Percentiles rank a stretch among this genome's conserved stretches.
Conservation (phyloP, 2,113 vertebrate species). For the Protobothrops flavoviridis region DNA sequence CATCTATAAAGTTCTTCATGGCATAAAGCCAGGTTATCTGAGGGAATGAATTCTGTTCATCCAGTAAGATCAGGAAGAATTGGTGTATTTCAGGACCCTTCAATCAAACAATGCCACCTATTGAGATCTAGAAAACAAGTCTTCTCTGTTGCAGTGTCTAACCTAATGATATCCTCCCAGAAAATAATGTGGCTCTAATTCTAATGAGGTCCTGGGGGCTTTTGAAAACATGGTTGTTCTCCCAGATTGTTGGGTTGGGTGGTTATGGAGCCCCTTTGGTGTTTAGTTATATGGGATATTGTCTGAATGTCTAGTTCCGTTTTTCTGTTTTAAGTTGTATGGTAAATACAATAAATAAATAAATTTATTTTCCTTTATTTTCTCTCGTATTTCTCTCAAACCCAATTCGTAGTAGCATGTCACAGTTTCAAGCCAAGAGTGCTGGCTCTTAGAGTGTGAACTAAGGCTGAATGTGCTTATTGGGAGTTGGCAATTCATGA, state of each 20-base stretch:
- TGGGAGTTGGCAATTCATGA: neutral
- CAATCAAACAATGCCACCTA: neutral
- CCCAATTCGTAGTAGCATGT: neutral
- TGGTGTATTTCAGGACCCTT: neutral
- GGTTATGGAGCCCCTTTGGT: neutral
- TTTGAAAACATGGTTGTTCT: neutral
- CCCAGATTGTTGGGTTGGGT: neutral
- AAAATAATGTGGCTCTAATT: neutral
- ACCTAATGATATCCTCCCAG: neutral
- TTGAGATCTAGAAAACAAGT: neutral
- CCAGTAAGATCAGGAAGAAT: neutral
- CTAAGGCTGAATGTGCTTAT: neutral
- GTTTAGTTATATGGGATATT: neutral
- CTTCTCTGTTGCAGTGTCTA: neutral
- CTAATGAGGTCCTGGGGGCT: neutral
- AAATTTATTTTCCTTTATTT: neutral
- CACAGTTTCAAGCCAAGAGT: neutral
- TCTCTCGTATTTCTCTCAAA: neutral
- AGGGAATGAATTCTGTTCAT: neutral
- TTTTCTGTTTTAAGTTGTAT: neutral
- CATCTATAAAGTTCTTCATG: neutral
- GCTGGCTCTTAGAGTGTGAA: neutral
- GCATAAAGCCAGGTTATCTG: neutral
- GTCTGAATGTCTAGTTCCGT: neutral
- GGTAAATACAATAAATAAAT: neutral